Conservation (phyloP, 1,140 invertebrate genomes). For the Drosophila kepulauana region DNA sequence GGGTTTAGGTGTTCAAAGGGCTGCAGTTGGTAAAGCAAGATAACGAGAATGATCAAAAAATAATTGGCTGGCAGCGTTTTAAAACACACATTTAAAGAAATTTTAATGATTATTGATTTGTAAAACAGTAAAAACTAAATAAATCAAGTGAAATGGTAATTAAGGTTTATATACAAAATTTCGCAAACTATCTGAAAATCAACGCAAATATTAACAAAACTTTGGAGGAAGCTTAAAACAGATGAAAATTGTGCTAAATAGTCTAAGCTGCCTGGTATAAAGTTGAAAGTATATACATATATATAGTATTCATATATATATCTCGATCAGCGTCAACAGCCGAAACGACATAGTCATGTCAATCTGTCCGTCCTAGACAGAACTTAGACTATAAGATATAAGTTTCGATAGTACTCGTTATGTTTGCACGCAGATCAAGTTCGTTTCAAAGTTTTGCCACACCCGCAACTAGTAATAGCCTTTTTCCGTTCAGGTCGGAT, state of each 20-base stretch:
- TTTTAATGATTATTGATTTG: conserved; percentile 80
- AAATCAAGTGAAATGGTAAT: conserved; percentile 79
- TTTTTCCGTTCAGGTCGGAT: too few relatives aligned
- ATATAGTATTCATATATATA: neutral
- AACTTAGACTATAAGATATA: too few relatives aligned
- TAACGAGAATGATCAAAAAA: conserved; percentile 41
- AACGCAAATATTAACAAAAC: conserved; percentile 4
- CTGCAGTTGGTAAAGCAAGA: conserved; percentile 59
- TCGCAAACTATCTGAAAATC: conserved; percentile 20
- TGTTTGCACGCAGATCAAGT: too few relatives aligned
- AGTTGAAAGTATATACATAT: too few relatives aligned
- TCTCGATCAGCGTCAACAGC: neutral
- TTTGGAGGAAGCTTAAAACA: neutral
- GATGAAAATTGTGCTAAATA: too few relatives aligned
- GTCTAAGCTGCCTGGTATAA: too few relatives aligned
- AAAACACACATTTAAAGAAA: conserved; percentile 71
- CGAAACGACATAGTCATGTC: neutral
- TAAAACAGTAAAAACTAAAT: conserved; percentile 77
- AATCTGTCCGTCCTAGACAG: too few relatives aligned
- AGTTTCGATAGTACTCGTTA: too few relatives aligned
- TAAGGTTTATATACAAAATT: conserved; percentile 73
- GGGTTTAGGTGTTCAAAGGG: conserved; percentile 3
- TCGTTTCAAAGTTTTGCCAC: too few relatives aligned
- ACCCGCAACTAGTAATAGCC: too few relatives aligned
- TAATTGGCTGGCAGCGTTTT: conserved; percentile 63